Evolutionary conservation across 2,797 vertebrate species (phyloP).

Genomic region (Hippocampus kuda): DNA sequence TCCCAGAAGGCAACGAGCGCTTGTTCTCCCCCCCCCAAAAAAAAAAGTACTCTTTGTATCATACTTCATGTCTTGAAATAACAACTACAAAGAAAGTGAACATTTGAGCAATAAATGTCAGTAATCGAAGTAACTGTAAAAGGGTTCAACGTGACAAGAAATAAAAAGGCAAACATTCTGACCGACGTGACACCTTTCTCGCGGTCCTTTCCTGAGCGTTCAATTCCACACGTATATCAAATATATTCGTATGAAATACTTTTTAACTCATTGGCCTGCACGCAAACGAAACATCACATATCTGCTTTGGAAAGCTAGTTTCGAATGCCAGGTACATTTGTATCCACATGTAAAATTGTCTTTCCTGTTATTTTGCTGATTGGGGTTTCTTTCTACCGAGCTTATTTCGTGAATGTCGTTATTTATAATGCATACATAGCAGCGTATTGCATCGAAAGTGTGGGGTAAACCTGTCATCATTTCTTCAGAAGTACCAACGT

Average conservation of each 20-base stretch:
- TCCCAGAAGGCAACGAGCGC: constrained; percentile 62
- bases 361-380: neutral
- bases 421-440: neutral
- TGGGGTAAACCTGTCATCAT: neutral
- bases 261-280: neutral
- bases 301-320: neutral
- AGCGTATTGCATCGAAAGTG: neutral
- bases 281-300: neutral
- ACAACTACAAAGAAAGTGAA: constrained; percentile 23
- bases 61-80: constrained; percentile 29
- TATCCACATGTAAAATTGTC: no score
- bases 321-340: neutral
- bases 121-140: constrained; percentile 21
- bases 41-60: constrained; percentile 28
- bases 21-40: constrained; percentile 6
- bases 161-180: constrained; percentile 55
- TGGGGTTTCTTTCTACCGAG: neutral
- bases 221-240: constrained; percentile 1
- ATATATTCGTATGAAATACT: neutral
- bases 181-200: constrained; percentile 47
- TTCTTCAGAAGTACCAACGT: neutral
- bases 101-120: constrained; percentile 28
- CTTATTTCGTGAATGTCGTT: neutral
- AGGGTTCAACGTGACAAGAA: constrained; percentile 27
- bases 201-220: constrained; percentile 41